Evolutionary conservation across 2,113 vertebrate species (phyloP), one percentile per base, ranked within the genome.

Genomic region (Myodes glareolus): DNA sequence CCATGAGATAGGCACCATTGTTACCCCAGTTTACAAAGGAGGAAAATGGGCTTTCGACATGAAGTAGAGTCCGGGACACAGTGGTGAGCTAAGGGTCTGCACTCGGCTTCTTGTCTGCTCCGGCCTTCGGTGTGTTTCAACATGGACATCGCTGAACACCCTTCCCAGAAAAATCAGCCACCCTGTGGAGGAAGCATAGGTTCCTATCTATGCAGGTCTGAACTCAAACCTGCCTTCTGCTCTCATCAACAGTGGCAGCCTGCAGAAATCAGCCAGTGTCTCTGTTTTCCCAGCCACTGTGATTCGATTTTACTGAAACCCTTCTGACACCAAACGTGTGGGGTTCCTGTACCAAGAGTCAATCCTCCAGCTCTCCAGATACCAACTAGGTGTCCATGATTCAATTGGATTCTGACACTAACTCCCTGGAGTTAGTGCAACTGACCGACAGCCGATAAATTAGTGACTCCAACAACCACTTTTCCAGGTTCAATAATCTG

Each of bases 361-460:
- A 92, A 91, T 92, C 55, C 58, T 76, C 39, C 58, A 68, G 65
- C 76, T 92, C 92, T 73, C 76, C 55, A 96, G 89, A 91, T 77
- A 88, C 75, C 82, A 91, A 82, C 31, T 29, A 61, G 45, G 11
- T 36, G 4, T 68, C 84, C 3, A 47, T 39, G 61, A 81, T 42
- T 96, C 55, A 33, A 55, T 81, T 94, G 52, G 61, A 82, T 82
- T 88, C 76, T 94, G 92, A 88, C 67, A 42, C 75, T 94, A 87
- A 87, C 45, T 67, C 86, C 76, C 82, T 42, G 42, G 61, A 63
- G 78, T 90, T 88, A 75, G 81, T 88, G 75, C 81, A 76, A 82
- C 67, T 42, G 45, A 58, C 65, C 17, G 67, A 73, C n/a, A 4
- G 2, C 75, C 47, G 82, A 68, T 96, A 92, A 88, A 92, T 88